These are phyloP conservation scores for Pyrgilauda ruficollis DNA, from an alignment of 2,113 vertebrate genomes.

Conservation along the genomic window DNA sequence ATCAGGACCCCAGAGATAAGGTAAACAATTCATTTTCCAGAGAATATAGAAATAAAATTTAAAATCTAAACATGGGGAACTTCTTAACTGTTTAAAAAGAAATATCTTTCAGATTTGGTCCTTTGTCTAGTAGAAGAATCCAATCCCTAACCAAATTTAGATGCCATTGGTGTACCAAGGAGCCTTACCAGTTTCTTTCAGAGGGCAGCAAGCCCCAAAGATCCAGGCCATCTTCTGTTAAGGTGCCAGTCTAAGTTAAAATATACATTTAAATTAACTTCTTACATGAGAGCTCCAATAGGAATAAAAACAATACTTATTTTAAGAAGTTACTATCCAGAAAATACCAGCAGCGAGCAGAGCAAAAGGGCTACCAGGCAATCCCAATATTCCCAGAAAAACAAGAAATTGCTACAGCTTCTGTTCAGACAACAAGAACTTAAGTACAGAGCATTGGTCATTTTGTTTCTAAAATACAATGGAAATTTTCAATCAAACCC, in stretches of 20 bases:
- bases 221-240: slow-evolving; percentile 81
- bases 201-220: slow-evolving; percentile 75
- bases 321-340: not conserved
- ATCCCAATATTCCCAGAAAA: not conserved
- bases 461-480: not conserved
- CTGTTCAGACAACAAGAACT: not conserved
- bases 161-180: not conserved
- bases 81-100: not conserved
- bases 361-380: not conserved
- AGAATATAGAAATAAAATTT: not conserved
- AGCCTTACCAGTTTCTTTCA: slow-evolving; percentile 69
- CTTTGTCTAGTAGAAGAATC: not conserved
- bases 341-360: not conserved
- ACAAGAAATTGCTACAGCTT: not conserved
- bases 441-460: not conserved
- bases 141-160: not conserved
- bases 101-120: not conserved
- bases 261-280: slow-evolving; percentile 33
- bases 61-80: not conserved
- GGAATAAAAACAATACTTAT: not conserved
- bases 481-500: not conserved
- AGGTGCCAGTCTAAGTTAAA: slow-evolving; percentile 79
- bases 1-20: not conserved
- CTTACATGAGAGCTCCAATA: not conserved
- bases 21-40: not conserved